Conservation (phyloP, 2,888 invertebrate species). For the Spodoptera exigua region DNA sequence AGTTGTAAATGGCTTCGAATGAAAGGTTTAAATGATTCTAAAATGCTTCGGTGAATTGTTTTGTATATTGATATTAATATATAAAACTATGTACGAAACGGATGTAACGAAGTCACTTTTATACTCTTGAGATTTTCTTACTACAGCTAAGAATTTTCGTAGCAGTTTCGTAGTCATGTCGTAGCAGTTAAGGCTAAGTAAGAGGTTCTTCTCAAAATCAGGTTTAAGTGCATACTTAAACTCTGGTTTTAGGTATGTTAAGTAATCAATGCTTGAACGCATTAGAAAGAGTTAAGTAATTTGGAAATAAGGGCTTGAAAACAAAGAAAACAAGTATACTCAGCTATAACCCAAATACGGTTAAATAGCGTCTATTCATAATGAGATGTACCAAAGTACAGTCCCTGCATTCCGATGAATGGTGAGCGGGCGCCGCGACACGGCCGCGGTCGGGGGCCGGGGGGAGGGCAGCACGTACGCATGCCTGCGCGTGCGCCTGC, state of each 20-base stretch:
- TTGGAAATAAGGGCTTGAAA: conserved; percentile 30
- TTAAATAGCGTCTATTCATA: conserved; percentile 75
- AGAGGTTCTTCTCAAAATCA: neutral
- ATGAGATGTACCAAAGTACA: conserved; percentile 80
- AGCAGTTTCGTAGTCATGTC: conserved; percentile 24
- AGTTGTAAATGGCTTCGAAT: conserved; percentile 58
- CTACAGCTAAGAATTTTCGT: conserved; percentile 6
- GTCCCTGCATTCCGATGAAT: conserved; percentile 84
- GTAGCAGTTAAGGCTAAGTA: conserved; percentile 24
- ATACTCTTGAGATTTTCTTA: neutral
- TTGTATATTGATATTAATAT: neutral
- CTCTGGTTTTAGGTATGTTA: conserved; percentile 1
- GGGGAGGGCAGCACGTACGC: conserved; percentile 67
- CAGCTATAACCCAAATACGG: conserved; percentile 69
- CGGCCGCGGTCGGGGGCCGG: conserved; percentile 47
- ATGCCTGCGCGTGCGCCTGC: conserved; percentile 84
- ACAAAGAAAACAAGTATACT: conserved; percentile 46
- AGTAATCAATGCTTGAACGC: neutral
- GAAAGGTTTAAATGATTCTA: conserved; percentile 48
- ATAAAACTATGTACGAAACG: neutral
- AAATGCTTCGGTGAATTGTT: conserved; percentile 21
- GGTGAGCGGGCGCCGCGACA: conserved; percentile 68
- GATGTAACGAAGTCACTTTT: neutral
- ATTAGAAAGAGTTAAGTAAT: conserved; percentile 11
- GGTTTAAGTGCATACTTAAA: neutral